These are phyloP conservation scores for Acleris holmiana DNA, from an alignment of 2,888 invertebrate genomes.

Conservation along the genomic window DNA sequence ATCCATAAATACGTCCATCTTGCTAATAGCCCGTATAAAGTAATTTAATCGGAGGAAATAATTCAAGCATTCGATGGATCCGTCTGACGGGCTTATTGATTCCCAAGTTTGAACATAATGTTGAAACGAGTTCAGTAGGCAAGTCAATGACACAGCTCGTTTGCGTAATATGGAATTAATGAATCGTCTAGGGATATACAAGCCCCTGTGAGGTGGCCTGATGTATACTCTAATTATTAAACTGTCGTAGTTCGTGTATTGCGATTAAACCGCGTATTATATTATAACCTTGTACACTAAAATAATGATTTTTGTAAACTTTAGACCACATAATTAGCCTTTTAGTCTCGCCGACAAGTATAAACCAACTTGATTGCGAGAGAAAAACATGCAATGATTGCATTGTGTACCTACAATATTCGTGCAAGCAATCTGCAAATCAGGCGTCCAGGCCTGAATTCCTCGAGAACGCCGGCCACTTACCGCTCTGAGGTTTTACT, in stretches of 20 bases:
- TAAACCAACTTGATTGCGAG: constrained; percentile 28
- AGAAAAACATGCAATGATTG: constrained; percentile 38
- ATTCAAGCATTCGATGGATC: neutral
- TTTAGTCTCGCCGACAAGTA: constrained; percentile 25
- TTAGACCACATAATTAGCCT: constrained; percentile 1
- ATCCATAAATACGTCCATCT: constrained; percentile 28
- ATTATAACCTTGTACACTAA: neutral
- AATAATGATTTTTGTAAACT: constrained; percentile 5
- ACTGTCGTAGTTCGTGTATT: constrained; percentile 6
- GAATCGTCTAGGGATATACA: constrained; percentile 14
- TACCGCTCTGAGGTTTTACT: neutral
- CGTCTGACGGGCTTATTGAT: constrained; percentile 2
- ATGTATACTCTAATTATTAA: constrained; percentile 23
- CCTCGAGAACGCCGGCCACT: constrained; percentile 1
- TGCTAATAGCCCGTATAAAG: constrained; percentile 19
- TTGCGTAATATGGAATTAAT: constrained; percentile 22
- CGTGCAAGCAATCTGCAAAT: constrained; percentile 2
- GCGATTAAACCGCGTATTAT: constrained; percentile 16
- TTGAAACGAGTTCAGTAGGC: constrained; percentile 26
- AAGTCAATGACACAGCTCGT: constrained; percentile 15
- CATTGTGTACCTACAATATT: constrained; percentile 8
- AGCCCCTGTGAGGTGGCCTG: constrained; percentile 7
- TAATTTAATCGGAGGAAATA: neutral
- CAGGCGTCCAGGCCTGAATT: too few species aligned
- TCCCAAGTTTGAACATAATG: constrained; percentile 12